Evolutionary conservation across 1,140 invertebrate species (phyloP).

Genomic region (Calephelis nemesis): DNA sequence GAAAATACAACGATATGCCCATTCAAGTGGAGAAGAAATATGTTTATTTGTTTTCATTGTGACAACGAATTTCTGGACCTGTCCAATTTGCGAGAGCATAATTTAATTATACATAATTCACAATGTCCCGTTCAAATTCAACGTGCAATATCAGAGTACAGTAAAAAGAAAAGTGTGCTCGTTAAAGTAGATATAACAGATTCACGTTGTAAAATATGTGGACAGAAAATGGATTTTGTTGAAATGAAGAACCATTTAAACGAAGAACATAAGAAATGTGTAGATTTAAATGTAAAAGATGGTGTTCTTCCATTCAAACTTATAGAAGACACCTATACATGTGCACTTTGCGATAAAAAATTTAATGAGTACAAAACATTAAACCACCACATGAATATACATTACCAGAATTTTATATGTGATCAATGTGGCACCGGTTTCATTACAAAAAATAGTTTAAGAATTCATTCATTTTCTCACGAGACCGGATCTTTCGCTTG

Average conservation of each 20-base stretch:
- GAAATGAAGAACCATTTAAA: slow-evolving; percentile 51
- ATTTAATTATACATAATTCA: slow-evolving; percentile 39
- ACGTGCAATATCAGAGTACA: slow-evolving; percentile 47
- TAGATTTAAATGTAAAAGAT: slow-evolving; percentile 47
- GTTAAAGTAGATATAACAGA: slow-evolving; percentile 64
- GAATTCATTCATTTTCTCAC: slow-evolving; percentile 69
- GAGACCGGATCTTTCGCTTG: slow-evolving; percentile 67
- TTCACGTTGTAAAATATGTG: slow-evolving; percentile 55
- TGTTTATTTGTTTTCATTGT: slow-evolving; percentile 65
- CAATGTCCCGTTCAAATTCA: slow-evolving; percentile 40
- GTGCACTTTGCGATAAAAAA: slow-evolving; percentile 66
- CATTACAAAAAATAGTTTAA: slow-evolving; percentile 58
- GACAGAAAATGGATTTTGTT: slow-evolving; percentile 35
- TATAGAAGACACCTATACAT: slow-evolving; percentile 50
- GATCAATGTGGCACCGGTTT: slow-evolving; percentile 88
- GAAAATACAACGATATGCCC: slow-evolving; percentile 60
- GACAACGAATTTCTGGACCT: slow-evolving; percentile 54
- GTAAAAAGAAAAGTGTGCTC: slow-evolving; percentile 51
- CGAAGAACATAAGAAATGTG: slow-evolving; percentile 45
- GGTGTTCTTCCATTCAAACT: slow-evolving; percentile 64
- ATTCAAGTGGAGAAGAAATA: slow-evolving; percentile 67
- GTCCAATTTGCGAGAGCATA: slow-evolving; percentile 48
- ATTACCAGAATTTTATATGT: slow-evolving; percentile 84
- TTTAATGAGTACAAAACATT: slow-evolving; percentile 68
- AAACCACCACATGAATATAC: slow-evolving; percentile 72